phyloP scores from a whole-genome alignment of 2,888 invertebrate genomes.

The Athetis lepigone region DNA sequence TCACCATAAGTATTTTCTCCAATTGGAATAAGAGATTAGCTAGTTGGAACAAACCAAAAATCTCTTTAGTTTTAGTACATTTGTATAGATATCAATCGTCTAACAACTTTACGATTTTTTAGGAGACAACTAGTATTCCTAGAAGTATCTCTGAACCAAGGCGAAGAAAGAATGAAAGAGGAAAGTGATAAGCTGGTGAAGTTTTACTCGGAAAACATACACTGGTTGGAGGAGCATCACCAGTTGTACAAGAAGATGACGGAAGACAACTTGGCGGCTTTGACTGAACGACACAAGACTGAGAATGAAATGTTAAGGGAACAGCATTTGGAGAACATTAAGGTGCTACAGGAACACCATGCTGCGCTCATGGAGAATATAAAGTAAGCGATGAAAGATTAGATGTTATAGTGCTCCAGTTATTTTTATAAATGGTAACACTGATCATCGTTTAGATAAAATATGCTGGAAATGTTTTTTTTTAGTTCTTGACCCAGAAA shows the following conservation, averaged over 20 bases:
- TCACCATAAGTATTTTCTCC: no score
- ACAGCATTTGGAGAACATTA: slow-evolving; percentile 86
- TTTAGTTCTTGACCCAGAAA: neutral
- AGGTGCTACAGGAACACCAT: slow-evolving; percentile 87
- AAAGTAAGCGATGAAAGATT: slow-evolving; percentile 74
- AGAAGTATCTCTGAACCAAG: slow-evolving; percentile 89
- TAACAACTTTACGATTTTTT: slow-evolving; percentile 39
- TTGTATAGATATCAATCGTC: no score
- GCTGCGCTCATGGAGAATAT: slow-evolving; percentile 90
- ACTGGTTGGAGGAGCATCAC: slow-evolving; percentile 89
- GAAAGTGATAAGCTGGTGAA: slow-evolving; percentile 89
- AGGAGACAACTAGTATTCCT: slow-evolving; percentile 91
- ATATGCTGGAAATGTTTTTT: neutral
- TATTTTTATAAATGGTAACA: neutral
- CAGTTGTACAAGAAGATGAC: slow-evolving; percentile 85
- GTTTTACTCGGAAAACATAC: slow-evolving; percentile 88
- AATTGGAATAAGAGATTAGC: no score
- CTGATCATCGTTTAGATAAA: no score
- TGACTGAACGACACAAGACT: slow-evolving; percentile 85
- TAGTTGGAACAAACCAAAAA: no score
- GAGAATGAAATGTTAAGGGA: slow-evolving; percentile 83
- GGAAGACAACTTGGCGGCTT: slow-evolving; percentile 85
- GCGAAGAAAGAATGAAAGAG: slow-evolving; percentile 91
- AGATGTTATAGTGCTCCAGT: neutral
- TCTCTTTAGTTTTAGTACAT: no score